These are phyloP conservation scores for Lithobates sylvaticus DNA, from an alignment of 2,797 vertebrate species.

Conservation along the genomic window DNA sequence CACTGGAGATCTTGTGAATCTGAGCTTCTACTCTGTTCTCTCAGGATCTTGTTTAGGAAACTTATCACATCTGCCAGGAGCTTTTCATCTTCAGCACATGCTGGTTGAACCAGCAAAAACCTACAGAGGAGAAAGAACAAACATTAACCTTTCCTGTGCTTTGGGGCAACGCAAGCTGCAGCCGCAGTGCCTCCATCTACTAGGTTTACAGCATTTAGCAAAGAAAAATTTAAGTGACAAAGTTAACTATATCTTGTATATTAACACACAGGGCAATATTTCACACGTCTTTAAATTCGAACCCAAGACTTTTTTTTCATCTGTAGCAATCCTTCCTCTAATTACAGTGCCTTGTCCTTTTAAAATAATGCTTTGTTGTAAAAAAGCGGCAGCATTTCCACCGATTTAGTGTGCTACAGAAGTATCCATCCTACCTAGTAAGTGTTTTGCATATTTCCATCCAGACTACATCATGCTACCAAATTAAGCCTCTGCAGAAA, in stretches of 20 bases:
- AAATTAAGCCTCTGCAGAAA: too few relatives aligned
- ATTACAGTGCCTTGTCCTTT: too few relatives aligned
- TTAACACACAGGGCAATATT: neutral
- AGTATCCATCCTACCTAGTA: too few relatives aligned
- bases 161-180: slow-evolving; percentile 10
- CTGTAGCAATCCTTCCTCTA: too few relatives aligned
- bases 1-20: slow-evolving; percentile 83
- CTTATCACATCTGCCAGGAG: slow-evolving; percentile 88
- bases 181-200: neutral
- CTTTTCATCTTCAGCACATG: slow-evolving; percentile 90
- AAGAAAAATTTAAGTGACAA: neutral
- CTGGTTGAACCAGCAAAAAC: slow-evolving; percentile 93
- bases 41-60: slow-evolving; percentile 89
- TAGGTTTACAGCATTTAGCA: neutral
- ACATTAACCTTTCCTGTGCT: slow-evolving; percentile 25
- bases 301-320: neutral
- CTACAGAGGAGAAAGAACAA: slow-evolving; percentile 72
- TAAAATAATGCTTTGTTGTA: too few relatives aligned
- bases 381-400: too few relatives aligned
- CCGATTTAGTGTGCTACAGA: too few relatives aligned
- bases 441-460: too few relatives aligned
- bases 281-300: neutral
- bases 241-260: neutral
- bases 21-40: slow-evolving; percentile 73
- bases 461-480: too few relatives aligned